Percentiles rank a stretch among this genome's conserved stretches.
Evolutionary conservation across 2,888 invertebrate species (phyloP).

Genomic region (Argyra leucocephala): DNA sequence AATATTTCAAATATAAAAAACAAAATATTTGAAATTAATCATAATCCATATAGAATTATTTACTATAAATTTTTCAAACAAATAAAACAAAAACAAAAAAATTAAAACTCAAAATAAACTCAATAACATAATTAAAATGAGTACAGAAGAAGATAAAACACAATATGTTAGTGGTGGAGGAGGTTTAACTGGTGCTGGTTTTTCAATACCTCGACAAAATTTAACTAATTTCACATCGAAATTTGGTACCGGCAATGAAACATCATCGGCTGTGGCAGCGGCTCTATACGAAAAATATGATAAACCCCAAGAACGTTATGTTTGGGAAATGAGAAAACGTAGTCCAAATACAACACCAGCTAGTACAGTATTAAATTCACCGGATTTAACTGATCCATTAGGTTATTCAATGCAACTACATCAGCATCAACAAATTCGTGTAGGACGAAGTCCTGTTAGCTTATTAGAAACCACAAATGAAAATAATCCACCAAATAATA

Average conservation of each 20-base stretch:
- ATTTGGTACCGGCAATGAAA: background rate
- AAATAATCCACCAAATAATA: background rate
- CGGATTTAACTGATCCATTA: conserved; percentile 38
- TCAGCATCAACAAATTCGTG: conserved; percentile 36
- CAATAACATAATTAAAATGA: background rate
- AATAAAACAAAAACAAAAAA: background rate
- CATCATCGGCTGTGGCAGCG: background rate
- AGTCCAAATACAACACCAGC: conserved; percentile 42
- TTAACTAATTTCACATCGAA: background rate
- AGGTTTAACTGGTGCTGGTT: conserved; percentile 2
- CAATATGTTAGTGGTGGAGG: background rate
- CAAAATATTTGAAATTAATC: background rate
- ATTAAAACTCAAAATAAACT: background rate
- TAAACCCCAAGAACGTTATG: conserved; percentile 38
- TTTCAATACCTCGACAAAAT: background rate
- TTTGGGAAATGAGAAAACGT: conserved; percentile 42
- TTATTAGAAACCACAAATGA: conserved; percentile 5
- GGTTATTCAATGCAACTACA: conserved; percentile 35
- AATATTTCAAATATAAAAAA: background rate
- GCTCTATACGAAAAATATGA: conserved; percentile 21
- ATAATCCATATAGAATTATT: background rate
- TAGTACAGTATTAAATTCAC: conserved; percentile 42
- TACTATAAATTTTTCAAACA: background rate
- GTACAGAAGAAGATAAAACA: background rate
- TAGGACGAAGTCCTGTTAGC: conserved; percentile 41